These are phyloP conservation scores for Talpa occidentalis DNA, from an alignment of 2,113 vertebrate genomes.

Conservation along the genomic window DNA sequence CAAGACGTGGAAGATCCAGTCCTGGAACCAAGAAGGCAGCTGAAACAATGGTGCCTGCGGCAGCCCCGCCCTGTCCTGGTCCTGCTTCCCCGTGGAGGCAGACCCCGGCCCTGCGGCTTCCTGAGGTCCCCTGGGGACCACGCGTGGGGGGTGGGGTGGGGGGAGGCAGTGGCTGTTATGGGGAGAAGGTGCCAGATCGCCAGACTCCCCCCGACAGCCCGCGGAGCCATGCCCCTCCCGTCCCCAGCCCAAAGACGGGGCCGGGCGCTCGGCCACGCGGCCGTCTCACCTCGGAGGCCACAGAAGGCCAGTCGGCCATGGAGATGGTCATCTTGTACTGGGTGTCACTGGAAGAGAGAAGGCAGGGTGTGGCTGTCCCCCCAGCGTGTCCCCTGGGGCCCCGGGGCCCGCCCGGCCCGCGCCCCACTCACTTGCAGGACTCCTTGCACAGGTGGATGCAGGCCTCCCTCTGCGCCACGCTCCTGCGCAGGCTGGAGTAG, in stretches of 20 bases:
- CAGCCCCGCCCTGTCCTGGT: background rate
- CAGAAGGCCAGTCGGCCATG: conserved; percentile 90
- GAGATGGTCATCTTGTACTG: conserved; percentile 92
- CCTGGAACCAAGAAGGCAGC: conserved; percentile 78
- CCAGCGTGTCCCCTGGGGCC: background rate
- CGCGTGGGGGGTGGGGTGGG: no score
- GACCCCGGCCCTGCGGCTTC: background rate
- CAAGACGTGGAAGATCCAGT: conserved; percentile 91
- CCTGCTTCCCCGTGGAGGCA: background rate
- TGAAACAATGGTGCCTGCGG: background rate
- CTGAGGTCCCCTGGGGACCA: no score
- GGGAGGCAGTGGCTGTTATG: fast-evolving
- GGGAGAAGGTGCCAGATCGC: background rate
- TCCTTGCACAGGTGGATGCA: conserved; percentile 88
- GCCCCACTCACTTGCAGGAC: conserved; percentile 89
- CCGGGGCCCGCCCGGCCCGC: background rate
- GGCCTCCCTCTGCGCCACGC: conserved; percentile 79
- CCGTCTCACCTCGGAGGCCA: conserved; percentile 86
- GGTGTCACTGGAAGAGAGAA: conserved; percentile 84
- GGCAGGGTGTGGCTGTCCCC: background rate
- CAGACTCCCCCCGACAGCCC: background rate
- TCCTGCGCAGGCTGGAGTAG: conserved; percentile 83
- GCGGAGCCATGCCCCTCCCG: no score
- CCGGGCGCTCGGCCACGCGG: background rate
- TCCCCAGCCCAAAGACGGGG: no score